Evolutionary conservation across 2,797 vertebrate genomes (phyloP).

Genomic region (Acipenser ruthenus): DNA sequence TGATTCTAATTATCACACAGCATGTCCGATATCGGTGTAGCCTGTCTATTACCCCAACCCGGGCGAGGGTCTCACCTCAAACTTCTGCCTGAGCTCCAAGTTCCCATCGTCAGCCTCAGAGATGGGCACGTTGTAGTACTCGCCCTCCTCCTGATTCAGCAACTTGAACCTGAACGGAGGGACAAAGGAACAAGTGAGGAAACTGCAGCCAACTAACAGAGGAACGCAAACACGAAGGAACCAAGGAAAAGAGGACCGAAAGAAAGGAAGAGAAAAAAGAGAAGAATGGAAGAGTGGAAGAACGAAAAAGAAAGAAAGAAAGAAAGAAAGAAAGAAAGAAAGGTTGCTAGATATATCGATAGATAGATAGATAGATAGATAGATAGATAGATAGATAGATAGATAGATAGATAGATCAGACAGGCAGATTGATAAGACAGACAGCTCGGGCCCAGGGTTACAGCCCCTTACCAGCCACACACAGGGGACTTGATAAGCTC

Average conservation of each 20-base stretch:
- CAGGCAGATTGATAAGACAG: no score
- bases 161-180: slow-evolving; percentile 81
- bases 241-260: not conserved
- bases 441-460: no score
- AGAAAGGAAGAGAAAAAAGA: not conserved
- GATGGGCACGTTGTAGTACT: slow-evolving; percentile 96
- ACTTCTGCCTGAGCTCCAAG: slow-evolving; percentile 84
- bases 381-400: no score
- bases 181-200: not conserved
- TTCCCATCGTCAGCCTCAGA: slow-evolving; percentile 83
- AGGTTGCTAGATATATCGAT: no score
- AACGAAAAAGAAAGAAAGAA: no score
- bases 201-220: not conserved
- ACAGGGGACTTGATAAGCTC: slow-evolving; percentile 86
- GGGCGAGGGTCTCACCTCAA: slow-evolving; percentile 73
- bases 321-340: no score
- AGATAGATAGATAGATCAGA: no score
- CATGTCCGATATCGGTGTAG: no score
- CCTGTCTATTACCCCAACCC: no score
- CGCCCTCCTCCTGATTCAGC: slow-evolving; percentile 91
- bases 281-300: no score
- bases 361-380: no score
- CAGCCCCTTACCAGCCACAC: slow-evolving; percentile 77
- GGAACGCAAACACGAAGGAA: not conserved
- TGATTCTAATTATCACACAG: no score